These are phyloP conservation scores for Aphidius gifuensis DNA, from an alignment of 1,140 invertebrate genomes.

Conservation along the genomic window DNA sequence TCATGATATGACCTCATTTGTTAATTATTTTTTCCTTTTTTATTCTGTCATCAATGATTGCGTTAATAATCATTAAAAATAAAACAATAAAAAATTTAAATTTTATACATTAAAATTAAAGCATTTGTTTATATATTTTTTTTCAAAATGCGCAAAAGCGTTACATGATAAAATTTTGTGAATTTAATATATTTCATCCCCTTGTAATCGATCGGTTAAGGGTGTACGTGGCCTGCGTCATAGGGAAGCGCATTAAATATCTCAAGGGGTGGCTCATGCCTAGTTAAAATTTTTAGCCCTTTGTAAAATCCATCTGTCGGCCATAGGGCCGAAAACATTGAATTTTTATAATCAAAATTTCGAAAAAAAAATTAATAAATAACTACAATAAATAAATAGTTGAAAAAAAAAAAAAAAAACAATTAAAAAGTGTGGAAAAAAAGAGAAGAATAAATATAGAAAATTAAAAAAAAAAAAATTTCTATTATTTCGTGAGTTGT, in stretches of 20 bases:
- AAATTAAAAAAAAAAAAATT: neutral
- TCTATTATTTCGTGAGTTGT: neutral
- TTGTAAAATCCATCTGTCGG: constrained; percentile 6
- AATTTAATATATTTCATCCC: constrained; percentile 12
- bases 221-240: constrained; percentile 25
- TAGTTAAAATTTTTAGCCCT: constrained; percentile 13
- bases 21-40: no score
- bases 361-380: no score
- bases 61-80: neutral
- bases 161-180: no score
- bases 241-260: constrained; percentile 14
- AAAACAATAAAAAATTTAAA: neutral
- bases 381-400: no score
- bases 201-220: neutral
- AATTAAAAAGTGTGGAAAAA: constrained; percentile 3
- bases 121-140: no score
- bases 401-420: no score
- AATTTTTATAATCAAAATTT: neutral
- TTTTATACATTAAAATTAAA: no score
- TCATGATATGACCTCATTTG: neutral
- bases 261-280: constrained; percentile 11
- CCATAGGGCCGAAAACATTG: constrained; percentile 5
- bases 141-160: no score
- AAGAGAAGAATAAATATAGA: neutral
- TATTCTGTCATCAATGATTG: neutral